A percentile compares a stretch with the other conserved stretches of the same genome.
Evolutionary conservation across 2,888 invertebrate species (phyloP).

Genomic region (Hirtodrosophila histrioides): DNA sequence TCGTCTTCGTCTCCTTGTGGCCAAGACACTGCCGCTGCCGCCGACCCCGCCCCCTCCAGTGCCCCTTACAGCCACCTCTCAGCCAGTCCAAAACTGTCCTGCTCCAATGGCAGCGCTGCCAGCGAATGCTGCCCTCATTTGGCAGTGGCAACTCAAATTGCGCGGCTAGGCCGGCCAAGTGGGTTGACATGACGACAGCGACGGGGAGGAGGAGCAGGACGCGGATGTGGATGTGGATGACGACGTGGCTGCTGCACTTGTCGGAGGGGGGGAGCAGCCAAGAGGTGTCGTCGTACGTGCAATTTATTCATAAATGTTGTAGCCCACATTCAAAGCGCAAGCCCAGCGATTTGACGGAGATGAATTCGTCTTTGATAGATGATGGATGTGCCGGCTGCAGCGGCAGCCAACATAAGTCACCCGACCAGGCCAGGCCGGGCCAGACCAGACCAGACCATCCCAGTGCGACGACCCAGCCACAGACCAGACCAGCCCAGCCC

Average conservation of each 20-base stretch:
- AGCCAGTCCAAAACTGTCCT: conserved; percentile 4
- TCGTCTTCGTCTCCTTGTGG: conserved; percentile 54
- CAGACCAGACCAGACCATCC: conserved; percentile 15
- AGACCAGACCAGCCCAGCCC: conserved; percentile 8
- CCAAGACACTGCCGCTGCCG: conserved; percentile 17
- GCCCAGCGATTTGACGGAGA: conserved; percentile 74
- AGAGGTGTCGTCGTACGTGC: conserved; percentile 72
- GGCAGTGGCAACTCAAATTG: conserved; percentile 30
- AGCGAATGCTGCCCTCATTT: conserved; percentile 33
- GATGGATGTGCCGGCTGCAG: conserved; percentile 79
- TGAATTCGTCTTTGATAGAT: conserved; percentile 82
- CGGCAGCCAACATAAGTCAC: conserved; percentile 82
- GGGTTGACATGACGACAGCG: conserved; percentile 52
- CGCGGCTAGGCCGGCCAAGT: conserved; percentile 55
- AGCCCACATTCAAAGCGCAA: conserved; percentile 73
- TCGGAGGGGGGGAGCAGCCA: conserved; percentile 11
- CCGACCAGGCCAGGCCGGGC: conserved; percentile 26
- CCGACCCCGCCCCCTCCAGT: not conserved
- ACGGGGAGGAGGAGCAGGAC: conserved; percentile 29
- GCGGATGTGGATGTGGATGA: conserved; percentile 30
- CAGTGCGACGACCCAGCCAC: conserved; percentile 22
- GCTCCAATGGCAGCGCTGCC: conserved; percentile 19
- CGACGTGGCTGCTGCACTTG: conserved; percentile 40
- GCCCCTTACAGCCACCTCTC: too few species aligned
- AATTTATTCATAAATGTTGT: conserved; percentile 83